Percentiles rank a stretch among this genome's conserved stretches.
Evolutionary conservation across 2,113 vertebrate genomes (phyloP).

Genomic region (Spea multiplicata): DNA sequence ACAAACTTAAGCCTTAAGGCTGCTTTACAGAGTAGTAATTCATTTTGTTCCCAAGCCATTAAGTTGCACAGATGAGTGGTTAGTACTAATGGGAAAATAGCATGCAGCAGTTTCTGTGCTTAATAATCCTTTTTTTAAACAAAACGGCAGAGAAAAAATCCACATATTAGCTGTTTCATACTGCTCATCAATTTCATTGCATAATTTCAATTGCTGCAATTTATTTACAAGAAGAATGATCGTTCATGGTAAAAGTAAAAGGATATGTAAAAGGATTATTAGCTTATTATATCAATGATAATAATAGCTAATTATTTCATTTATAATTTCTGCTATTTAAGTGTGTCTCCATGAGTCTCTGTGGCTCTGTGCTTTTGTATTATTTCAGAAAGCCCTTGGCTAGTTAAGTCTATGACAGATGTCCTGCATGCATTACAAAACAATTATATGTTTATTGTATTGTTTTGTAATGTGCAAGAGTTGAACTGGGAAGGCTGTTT

Average conservation of each 20-base stretch:
- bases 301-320: background rate
- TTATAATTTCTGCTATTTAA: too few species aligned
- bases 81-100: slow-evolving; percentile 33
- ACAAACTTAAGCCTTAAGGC: slow-evolving; percentile 33
- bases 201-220: slow-evolving; percentile 8
- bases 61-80: slow-evolving; percentile 38
- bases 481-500: too few species aligned
- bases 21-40: slow-evolving; percentile 39
- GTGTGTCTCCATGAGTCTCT: too few species aligned
- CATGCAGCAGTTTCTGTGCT: slow-evolving; percentile 16
- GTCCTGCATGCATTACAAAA: background rate
- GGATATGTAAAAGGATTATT: background rate
- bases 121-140: slow-evolving; percentile 17
- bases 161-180: slow-evolving; percentile 23
- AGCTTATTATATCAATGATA: background rate
- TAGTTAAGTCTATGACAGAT: background rate
- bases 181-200: slow-evolving; percentile 12
- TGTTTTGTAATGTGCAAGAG: background rate
- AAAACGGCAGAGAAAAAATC: slow-evolving; percentile 7
- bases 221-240: slow-evolving; percentile 7
- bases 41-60: slow-evolving; percentile 31
- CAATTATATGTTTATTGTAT: background rate
- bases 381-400: background rate
- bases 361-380: background rate
- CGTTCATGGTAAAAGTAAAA: background rate